phyloP scores from a whole-genome alignment of 2,797 vertebrate species.

The Miichthys miiuy region DNA sequence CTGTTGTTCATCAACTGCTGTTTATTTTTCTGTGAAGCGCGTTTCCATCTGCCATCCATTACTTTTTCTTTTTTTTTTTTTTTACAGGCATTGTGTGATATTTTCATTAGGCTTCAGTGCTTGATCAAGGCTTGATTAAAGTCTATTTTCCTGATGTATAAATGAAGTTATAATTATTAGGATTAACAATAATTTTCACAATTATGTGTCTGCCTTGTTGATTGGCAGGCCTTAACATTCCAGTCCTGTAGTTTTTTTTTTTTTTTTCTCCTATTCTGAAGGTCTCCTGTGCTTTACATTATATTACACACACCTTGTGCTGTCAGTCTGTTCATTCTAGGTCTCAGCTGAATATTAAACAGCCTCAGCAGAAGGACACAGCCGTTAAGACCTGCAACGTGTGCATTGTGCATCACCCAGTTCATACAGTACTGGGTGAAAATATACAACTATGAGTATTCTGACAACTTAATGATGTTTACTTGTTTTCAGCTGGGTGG shows the following conservation, averaged over 20 bases:
- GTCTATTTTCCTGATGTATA: constrained; percentile 26
- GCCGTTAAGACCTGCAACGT: constrained; percentile 32
- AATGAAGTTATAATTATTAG: constrained; percentile 29
- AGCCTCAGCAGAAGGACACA: constrained; percentile 48
- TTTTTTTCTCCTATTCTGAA: constrained; percentile 2
- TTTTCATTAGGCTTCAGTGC: constrained; percentile 25
- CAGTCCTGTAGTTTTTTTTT: constrained; percentile 45
- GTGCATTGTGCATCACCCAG: constrained; percentile 37
- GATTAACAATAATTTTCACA: constrained; percentile 24
- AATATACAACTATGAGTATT: constrained; percentile 39
- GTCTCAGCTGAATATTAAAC: constrained; percentile 64
- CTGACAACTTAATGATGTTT: constrained; percentile 43
- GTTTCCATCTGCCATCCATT: not conserved
- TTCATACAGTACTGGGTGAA: constrained; percentile 46
- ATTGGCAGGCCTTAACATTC: constrained; percentile 62
- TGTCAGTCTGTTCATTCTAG: constrained; percentile 39
- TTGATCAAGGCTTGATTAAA: constrained; percentile 45
- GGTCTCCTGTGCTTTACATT: constrained; percentile 42
- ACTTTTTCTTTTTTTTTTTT: not conserved
- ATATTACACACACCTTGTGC: constrained; percentile 24
- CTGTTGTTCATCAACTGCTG: constrained; percentile 45
- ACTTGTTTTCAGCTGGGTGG: constrained; percentile 39
- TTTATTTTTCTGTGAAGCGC: constrained; percentile 44
- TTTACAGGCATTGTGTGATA: constrained; percentile 10
- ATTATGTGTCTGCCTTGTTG: constrained; percentile 47